Evolutionary conservation across 2,113 vertebrate species (phyloP), one percentile per base, ranked within the genome.

Genomic region (Mustelus asterias): DNA sequence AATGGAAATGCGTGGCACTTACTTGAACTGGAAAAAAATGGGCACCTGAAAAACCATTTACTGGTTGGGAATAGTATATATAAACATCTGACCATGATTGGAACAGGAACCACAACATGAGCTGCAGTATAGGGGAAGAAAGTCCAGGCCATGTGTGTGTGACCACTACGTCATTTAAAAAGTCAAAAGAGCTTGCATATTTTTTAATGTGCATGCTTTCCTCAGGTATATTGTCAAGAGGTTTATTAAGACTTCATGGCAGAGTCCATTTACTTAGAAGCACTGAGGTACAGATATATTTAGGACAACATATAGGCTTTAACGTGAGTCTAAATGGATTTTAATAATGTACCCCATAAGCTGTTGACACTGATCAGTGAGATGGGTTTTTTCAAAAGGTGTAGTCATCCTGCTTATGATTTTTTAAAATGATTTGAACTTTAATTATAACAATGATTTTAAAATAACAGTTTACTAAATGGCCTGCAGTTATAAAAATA

Each of bases 1-100:
- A 95, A 95, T 95, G 67, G 67, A 95, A 95, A 95, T 67, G 72
- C 37, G 72, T 95, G 69, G 44, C 69, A 95, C 22, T 48, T 54
- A 44, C 67, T 44, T 95, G 94, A 95, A 72, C 41, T 72, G 22
- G 54, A 33, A 70, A 60, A 93, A 95, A 72, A 44, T 13, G 67
- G 69, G 44, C 69, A 95, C 54, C 67, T 76, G 94, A 48, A 44
- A 54, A 95, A 72, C 24, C 22, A 54, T 94, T 94, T 70, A 70
- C 37, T 95, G 13, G 69, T 33, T 95, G 24, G 24, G 69, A 95
- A 95, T 95, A 76, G 10, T 54, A 48, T 8, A 72, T 95, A 54
- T 95, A 72, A 95, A 95, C 41, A 54, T 2, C 69, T 26, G 72
- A 95, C 11, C 69, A 26, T 54, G 41, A 76, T 41, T 18, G 13